A percentile compares a stretch with the other conserved stretches of the same genome.
These are phyloP conservation scores for Poeciliopsis presidionis DNA, from an alignment of 2,797 vertebrate species.

Conservation along the genomic window DNA sequence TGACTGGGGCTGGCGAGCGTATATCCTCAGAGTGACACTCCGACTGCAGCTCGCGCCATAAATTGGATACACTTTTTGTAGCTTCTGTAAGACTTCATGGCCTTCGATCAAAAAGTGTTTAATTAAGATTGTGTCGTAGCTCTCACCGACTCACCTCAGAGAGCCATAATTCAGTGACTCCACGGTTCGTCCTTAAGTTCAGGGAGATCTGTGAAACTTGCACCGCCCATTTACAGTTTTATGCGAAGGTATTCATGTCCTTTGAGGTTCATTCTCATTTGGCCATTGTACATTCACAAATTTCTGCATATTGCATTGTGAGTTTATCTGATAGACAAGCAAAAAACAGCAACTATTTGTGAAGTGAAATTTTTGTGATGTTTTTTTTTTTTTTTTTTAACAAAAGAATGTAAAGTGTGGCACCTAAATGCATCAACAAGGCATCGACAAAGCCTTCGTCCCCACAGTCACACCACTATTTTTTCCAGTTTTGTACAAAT, in stretches of 20 bases:
- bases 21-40: constrained; percentile 65
- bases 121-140: constrained; percentile 60
- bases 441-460: not conserved
- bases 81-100: constrained; percentile 40
- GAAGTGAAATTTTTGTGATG: not conserved
- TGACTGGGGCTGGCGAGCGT: constrained; percentile 53
- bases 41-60: constrained; percentile 60
- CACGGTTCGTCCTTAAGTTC: constrained; percentile 40
- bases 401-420: not conserved
- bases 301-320: not conserved
- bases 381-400: not conserved
- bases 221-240: not conserved
- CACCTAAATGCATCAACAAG: not conserved
- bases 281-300: not conserved
- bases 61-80: constrained; percentile 22
- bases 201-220: constrained; percentile 14
- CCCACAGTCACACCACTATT: not conserved
- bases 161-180: constrained; percentile 47
- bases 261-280: not conserved
- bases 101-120: constrained; percentile 58
- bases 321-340: not conserved
- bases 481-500: not conserved
- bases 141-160: constrained; percentile 20
- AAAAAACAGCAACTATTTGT: not conserved
- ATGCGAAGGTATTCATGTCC: not conserved